These are phyloP conservation scores for Aspidoscelis tigris DNA, from an alignment of 2,113 vertebrate genomes.

Conservation along the genomic window DNA sequence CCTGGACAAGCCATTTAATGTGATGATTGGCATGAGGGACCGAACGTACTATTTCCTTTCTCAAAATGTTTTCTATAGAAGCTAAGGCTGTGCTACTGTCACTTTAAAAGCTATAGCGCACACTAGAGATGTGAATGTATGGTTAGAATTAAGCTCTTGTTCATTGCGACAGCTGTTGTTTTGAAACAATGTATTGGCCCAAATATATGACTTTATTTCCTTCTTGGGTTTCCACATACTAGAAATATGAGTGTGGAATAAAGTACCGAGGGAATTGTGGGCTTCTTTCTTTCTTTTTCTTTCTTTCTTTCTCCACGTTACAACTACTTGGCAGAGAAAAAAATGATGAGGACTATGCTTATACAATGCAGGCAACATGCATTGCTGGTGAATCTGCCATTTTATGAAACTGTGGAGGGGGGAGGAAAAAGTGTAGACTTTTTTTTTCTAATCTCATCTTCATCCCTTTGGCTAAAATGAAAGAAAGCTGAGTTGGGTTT, in stretches of 20 bases:
- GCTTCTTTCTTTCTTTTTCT: slow-evolving; percentile 15
- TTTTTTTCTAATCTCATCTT: background rate
- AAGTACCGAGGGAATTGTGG: slow-evolving; percentile 41
- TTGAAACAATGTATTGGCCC: slow-evolving; percentile 68
- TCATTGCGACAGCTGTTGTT: slow-evolving; percentile 70
- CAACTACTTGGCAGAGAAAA: slow-evolving; percentile 22
- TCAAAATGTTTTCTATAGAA: slow-evolving; percentile 45
- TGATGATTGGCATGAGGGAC: slow-evolving; percentile 51
- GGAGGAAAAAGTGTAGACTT: background rate
- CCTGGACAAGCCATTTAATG: slow-evolving; percentile 43
- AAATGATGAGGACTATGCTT: background rate
- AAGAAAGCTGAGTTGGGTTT: background rate
- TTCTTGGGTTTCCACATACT: slow-evolving; percentile 59
- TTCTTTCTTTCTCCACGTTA: slow-evolving; percentile 16
- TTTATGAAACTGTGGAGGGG: background rate
- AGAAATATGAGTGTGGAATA: slow-evolving; percentile 49
- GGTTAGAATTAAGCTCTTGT: slow-evolving; percentile 49
- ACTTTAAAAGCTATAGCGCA: slow-evolving; percentile 48
- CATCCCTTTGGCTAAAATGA: background rate
- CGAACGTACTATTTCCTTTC: slow-evolving; percentile 50
- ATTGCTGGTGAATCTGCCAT: background rate
- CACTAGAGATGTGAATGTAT: slow-evolving; percentile 51
- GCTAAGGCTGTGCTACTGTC: slow-evolving; percentile 46
- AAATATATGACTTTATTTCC: slow-evolving; percentile 67
- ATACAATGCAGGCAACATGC: background rate